Base-by-base conservation (phyloP, 2,113 vertebrate species). In the Poecile atricapillus region DNA sequence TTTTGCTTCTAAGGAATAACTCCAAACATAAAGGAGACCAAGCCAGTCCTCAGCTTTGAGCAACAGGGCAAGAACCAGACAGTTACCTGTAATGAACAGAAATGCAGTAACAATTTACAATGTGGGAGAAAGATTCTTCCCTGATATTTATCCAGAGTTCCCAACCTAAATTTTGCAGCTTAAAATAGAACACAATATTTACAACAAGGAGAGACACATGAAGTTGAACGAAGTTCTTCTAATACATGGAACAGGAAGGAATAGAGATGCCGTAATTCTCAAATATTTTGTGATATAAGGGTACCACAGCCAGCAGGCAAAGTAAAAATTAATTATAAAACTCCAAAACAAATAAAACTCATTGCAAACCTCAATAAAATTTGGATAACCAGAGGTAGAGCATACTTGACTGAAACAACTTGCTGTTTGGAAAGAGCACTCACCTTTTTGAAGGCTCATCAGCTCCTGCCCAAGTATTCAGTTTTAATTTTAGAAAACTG, bases 361-460 rank as follows among this genome's bases (percentile, higher is more conserved):
- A 35, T 20, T 19, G 74, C 28, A 65, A 83, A 73, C 19, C 25
- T 82, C 74, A 80, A 3, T 44, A 80, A 79, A 80, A 52, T 15
- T 8, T 62, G 37, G 23, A 59, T 77, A 89, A 95, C 23, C 27
- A 81, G 49, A 80, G 35, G 19, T 8, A 89, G 46, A 31, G 33
- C 23, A 59, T 44, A 44, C 13, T 43, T 11, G 2, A 46, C 27
- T 56, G 71, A 82, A 88, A 94, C 3, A 11, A 5, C n/a, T n/a
- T 28, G 47, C 35, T 63, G 17, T 83, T 69, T 83, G 46, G 53
- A 68, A 91, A 60, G 33, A 74, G 25, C 20, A 46, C 27, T 92
- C 88, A 39, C 15, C 18, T 68, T 71, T 91, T 85, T 78, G 70
- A 86, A 88, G n/a, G 69, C 49, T 73, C 47, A 52, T 49, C 68